A percentile compares a stretch with the other conserved stretches of the same genome.
These are phyloP conservation scores for Sebastes taczanowskii DNA, from an alignment of 2,797 vertebrate genomes.

Conservation along the genomic window DNA sequence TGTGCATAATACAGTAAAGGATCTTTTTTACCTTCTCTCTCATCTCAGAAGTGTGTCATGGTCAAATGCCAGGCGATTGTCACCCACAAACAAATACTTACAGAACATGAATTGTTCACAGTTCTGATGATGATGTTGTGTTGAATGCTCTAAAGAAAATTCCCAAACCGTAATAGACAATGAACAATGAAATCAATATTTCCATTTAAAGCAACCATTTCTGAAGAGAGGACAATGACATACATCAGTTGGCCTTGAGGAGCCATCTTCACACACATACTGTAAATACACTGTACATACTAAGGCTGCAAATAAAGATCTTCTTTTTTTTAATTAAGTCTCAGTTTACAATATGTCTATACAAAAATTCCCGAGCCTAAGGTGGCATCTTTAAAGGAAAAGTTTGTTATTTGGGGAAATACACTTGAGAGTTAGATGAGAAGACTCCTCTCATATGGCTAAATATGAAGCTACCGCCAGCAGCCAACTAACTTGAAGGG, in stretches of 20 bases:
- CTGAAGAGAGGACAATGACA: not conserved
- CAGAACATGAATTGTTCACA: not conserved
- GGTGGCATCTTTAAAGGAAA: not conserved
- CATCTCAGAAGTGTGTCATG: not conserved
- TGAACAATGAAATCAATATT: not conserved
- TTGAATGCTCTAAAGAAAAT: not conserved
- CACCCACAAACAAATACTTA: not conserved
- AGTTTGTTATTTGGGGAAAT: too few relatives aligned
- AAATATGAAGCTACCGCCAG: not conserved
- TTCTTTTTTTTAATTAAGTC: not conserved
- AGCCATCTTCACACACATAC: not conserved
- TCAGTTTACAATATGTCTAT: not conserved
- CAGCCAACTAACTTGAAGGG: not conserved
- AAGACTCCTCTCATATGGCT: not conserved
- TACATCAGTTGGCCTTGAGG: not conserved
- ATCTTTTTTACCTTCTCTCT: not conserved
- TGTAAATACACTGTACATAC: not conserved
- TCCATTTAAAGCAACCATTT: not conserved
- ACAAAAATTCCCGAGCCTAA: not conserved
- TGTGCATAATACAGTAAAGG: not conserved
- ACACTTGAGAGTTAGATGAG: too few relatives aligned
- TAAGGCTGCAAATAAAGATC: not conserved
- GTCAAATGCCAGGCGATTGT: conserved; percentile 1
- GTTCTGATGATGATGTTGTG: not conserved
- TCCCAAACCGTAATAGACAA: not conserved